A percentile compares a stretch with the other conserved stretches of the same genome.
Evolutionary conservation across 2,888 invertebrate genomes (phyloP).

Genomic region (Apamea monoglypha): DNA sequence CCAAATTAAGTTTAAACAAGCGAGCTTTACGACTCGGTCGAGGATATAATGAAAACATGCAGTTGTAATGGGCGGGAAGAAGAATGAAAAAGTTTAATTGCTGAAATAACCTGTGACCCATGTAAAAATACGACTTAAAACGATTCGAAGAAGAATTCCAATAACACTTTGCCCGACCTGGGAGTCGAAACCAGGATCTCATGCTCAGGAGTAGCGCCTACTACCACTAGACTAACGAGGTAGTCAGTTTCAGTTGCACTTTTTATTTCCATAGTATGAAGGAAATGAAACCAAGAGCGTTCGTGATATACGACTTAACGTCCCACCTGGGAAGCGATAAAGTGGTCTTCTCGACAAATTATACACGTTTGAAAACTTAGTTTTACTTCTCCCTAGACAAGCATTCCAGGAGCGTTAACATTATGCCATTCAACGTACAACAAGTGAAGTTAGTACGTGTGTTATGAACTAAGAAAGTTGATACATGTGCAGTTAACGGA

Average conservation of each 20-base stretch:
- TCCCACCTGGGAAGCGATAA: conserved; percentile 48
- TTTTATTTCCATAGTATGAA: background rate
- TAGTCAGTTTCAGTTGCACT: background rate
- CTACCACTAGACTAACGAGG: too few relatives aligned
- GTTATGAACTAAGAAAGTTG: conserved; percentile 61
- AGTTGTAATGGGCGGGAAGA: background rate
- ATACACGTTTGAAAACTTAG: conserved; percentile 48
- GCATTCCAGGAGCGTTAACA: conserved; percentile 41
- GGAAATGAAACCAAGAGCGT: conserved; percentile 9
- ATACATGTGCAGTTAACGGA: conserved; percentile 52
- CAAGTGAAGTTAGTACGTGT: conserved; percentile 53
- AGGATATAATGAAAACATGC: conserved; percentile 37
- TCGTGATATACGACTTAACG: conserved; percentile 31
- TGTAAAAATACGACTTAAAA: background rate
- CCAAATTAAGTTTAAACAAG: conserved; percentile 50
- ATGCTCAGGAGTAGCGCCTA: background rate
- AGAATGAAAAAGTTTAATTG: conserved; percentile 21
- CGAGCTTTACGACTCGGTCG: conserved; percentile 29
- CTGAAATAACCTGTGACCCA: background rate
- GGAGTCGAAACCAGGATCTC: too few relatives aligned
- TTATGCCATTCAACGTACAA: conserved; percentile 49
- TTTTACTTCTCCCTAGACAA: conserved; percentile 47
- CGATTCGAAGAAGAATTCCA: too few relatives aligned
- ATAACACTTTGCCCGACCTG: background rate
- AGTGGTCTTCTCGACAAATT: conserved; percentile 53